A percentile compares a stretch with the other conserved stretches of the same genome.
Evolutionary conservation across 2,797 vertebrate species (phyloP).

Genomic region (Vireo griseus): DNA sequence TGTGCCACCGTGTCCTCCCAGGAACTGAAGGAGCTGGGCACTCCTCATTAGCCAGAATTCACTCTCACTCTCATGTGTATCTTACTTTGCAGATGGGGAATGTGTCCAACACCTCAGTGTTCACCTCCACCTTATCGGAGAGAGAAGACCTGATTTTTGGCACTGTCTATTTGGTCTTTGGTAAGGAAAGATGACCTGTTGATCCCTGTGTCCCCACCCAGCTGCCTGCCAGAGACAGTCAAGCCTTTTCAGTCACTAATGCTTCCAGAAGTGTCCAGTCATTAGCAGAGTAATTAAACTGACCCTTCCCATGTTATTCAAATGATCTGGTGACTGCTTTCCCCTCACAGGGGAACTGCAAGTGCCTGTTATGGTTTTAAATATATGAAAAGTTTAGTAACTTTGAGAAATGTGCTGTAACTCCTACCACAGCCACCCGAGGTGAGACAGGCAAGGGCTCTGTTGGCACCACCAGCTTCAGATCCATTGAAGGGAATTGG

Average conservation of each 20-base stretch:
- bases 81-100: slow-evolving; percentile 83
- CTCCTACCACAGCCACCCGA: background rate
- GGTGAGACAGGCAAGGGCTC: background rate
- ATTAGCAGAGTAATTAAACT: background rate
- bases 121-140: slow-evolving; percentile 80
- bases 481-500: background rate
- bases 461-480: background rate
- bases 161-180: slow-evolving; percentile 78
- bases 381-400: background rate
- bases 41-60: background rate
- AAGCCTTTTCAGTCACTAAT: background rate
- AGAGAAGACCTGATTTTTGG: slow-evolving; percentile 83
- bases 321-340: background rate
- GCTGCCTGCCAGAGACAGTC: background rate
- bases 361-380: background rate
- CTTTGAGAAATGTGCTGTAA: fast-evolving
- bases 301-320: background rate
- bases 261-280: background rate
- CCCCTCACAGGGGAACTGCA: background rate
- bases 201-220: background rate
- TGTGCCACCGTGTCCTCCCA: fast-evolving
- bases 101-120: slow-evolving; percentile 73
- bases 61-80: background rate
- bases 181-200: slow-evolving; percentile 64
- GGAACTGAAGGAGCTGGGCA: fast-evolving